Percentiles rank a stretch among this genome's conserved stretches.
These are phyloP conservation scores for Phrynocephalus guinanensis DNA, from an alignment of 2,797 vertebrate species.

Conservation along the genomic window DNA sequence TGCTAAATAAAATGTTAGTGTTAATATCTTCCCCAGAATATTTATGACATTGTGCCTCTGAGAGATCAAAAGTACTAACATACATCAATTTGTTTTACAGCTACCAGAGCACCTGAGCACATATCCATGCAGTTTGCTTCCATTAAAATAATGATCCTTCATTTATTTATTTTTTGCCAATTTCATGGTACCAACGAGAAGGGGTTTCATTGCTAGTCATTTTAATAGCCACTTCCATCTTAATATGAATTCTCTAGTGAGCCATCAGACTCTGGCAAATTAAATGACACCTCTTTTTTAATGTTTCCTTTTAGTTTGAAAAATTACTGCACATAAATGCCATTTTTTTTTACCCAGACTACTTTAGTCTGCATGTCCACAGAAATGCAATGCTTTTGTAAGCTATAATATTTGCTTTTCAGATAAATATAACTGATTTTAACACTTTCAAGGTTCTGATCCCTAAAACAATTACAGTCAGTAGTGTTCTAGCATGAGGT, in stretches of 20 bases:
- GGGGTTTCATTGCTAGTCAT: slow-evolving; percentile 23
- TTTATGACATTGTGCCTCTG: slow-evolving; percentile 48
- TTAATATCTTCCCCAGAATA: slow-evolving; percentile 53
- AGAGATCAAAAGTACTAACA: slow-evolving; percentile 50
- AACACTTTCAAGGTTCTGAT: neutral
- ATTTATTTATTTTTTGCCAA: slow-evolving; percentile 23
- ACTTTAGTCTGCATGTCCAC: neutral
- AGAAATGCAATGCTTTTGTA: neutral
- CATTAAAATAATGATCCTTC: slow-evolving; percentile 40
- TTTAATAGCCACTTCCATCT: slow-evolving; percentile 38
- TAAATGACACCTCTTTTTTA: slow-evolving; percentile 35
- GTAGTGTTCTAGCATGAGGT: neutral
- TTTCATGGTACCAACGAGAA: slow-evolving; percentile 11
- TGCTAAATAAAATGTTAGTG: slow-evolving; percentile 59
- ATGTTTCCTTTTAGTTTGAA: slow-evolving; percentile 31
- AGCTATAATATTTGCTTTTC: neutral
- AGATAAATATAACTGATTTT: neutral
- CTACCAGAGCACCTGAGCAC: slow-evolving; percentile 41
- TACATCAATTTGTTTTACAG: slow-evolving; percentile 38
- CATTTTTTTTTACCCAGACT: neutral
- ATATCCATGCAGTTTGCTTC: slow-evolving; percentile 16
- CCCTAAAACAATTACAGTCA: neutral
- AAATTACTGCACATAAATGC: slow-evolving; percentile 4
- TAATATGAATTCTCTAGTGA: slow-evolving; percentile 22
- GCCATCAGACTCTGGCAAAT: slow-evolving; percentile 9